phyloP scores from a whole-genome alignment of 1,140 invertebrate species.

The Lucilia sericata region DNA sequence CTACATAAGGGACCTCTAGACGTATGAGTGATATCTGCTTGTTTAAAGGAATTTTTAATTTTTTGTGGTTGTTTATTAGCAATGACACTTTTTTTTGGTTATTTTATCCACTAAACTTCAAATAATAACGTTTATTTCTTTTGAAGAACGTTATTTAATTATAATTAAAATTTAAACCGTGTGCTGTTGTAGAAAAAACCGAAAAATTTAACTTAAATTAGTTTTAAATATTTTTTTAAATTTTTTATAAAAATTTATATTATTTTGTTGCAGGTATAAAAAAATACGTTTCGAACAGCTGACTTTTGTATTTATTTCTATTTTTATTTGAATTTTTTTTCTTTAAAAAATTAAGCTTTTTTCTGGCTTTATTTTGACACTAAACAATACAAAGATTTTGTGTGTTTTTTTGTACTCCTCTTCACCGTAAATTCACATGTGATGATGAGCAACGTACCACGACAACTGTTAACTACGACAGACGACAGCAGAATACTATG shows the following conservation, averaged over 20 bases:
- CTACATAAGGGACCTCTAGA: conserved; percentile 14
- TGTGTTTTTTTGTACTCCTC: neutral
- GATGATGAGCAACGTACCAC: conserved; percentile 42
- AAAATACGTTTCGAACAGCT: conserved; percentile 32
- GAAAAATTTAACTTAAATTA: too few relatives aligned
- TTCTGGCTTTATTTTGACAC: conserved; percentile 5
- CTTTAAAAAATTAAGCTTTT: neutral
- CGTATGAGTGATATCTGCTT: conserved; percentile 32
- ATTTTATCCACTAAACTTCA: too few relatives aligned
- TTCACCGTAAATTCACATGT: conserved; percentile 25
- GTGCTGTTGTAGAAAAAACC: too few relatives aligned
- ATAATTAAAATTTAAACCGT: too few relatives aligned
- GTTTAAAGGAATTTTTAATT: neutral
- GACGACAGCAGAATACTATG: conserved; percentile 40
- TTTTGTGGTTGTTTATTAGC: conserved; percentile 26
- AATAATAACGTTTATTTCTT: too few relatives aligned
- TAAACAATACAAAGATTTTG: neutral
- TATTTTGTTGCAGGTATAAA: conserved; percentile 11
- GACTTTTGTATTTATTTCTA: conserved; percentile 1
- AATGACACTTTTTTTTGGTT: neutral
- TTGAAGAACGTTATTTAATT: too few relatives aligned
- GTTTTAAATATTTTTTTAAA: neutral
- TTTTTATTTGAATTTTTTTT: neutral
- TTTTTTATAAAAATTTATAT: neutral
- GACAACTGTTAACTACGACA: conserved; percentile 44